Evolutionary conservation across 2,888 invertebrate genomes (phyloP), one percentile per base, ranked within the genome.

Genomic region (Chrysodeixis includens): DNA sequence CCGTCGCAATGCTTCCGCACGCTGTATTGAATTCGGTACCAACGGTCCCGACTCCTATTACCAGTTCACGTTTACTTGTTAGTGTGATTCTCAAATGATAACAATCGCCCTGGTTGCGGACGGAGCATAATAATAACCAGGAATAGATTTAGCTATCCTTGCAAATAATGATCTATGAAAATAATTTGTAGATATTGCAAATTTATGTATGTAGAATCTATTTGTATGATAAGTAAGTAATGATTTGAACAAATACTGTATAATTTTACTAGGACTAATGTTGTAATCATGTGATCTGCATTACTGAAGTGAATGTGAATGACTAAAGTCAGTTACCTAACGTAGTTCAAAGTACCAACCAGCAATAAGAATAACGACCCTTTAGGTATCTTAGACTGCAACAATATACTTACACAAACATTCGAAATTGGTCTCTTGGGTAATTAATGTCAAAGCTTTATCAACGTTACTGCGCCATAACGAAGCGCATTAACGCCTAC

Each of bases 1-100:
- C 90, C 83, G 88, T 86, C 85, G 87, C 87, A 83, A 84, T 85
- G 87, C 93, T 93, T 93, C 94, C 93, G 93, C 90, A 83, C 88
- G 65, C 63, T 90, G 88, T 90, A 93, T 93, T 92, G 90, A 93
- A 93, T 93, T 93, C 85, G 91, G 92, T 90, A 85, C 88, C 86
- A 86, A 86, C 87, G 86, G 82, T 83, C 86, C 83, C 85, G 80
- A 86, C 87, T 90, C 88, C 90, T 89, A 91, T 92, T 91, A 91
- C 90, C 84, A 83, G 88, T 85, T 84, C 88, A 86, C 86, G 90
- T 91, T 92, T 90, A 90, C 92, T 92, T 91, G 92, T 93, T 92
- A 92, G 87, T 90, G 90, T 92, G 92, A 92, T 93, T 90, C 88
- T 88, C 87, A 82, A 86, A 90, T 90, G 93, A 94, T 94, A 90